Percentiles rank a stretch among this genome's conserved stretches.
Evolutionary conservation across 2,888 invertebrate genomes (phyloP).

Genomic region (Drosophila planitibia): DNA sequence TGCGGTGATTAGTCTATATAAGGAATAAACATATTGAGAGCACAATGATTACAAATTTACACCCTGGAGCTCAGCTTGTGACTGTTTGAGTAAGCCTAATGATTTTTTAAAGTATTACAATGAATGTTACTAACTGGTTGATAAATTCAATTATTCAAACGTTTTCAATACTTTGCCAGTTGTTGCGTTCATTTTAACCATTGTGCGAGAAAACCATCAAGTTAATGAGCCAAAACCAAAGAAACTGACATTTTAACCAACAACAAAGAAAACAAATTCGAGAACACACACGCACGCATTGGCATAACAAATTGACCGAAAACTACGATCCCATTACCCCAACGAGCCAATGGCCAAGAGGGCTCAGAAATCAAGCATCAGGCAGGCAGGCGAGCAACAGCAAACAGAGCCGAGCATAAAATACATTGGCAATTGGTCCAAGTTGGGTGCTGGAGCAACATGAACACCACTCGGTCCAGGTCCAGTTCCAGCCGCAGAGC

Average conservation of each 20-base stretch:
- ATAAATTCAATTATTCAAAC: neutral
- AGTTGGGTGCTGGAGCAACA: slow-evolving; percentile 6
- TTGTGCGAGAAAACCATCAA: slow-evolving; percentile 60
- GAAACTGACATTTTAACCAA: slow-evolving; percentile 71
- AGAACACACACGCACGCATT: slow-evolving; percentile 39
- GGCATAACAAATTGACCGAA: slow-evolving; percentile 82
- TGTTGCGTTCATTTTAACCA: slow-evolving; percentile 22
- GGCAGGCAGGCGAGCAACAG: slow-evolving; percentile 32
- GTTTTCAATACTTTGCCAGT: neutral
- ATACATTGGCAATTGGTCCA: slow-evolving; percentile 65
- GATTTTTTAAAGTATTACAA: neutral
- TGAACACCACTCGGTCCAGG: slow-evolving; percentile 14
- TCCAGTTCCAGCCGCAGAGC: neutral
- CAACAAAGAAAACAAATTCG: slow-evolving; percentile 52
- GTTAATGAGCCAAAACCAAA: slow-evolving; percentile 74
- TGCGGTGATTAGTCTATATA: neutral
- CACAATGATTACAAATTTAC: neutral
- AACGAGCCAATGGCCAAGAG: slow-evolving; percentile 58
- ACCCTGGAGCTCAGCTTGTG: neutral
- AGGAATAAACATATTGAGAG: neutral
- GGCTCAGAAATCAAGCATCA: slow-evolving; percentile 71
- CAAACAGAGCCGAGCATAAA: slow-evolving; percentile 59
- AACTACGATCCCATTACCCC: slow-evolving; percentile 80
- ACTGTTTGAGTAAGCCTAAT: neutral
- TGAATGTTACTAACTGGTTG: neutral